Conservation (phyloP, 2,113 vertebrate genomes). For the Pollachius pollachius region DNA sequence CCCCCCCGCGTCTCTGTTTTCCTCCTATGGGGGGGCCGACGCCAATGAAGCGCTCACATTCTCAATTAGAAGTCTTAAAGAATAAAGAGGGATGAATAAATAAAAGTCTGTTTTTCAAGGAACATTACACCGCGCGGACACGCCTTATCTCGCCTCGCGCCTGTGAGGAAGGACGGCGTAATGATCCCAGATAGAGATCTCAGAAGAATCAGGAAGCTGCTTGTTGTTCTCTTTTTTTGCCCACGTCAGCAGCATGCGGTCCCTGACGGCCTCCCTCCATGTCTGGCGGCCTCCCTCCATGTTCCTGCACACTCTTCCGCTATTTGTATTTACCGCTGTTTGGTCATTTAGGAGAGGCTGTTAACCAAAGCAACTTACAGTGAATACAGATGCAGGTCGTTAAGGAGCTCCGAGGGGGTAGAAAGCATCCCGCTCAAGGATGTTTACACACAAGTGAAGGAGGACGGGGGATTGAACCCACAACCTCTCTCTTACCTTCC, state of each 20-base stretch:
- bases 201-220: conserved; percentile 9
- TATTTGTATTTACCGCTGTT: not conserved
- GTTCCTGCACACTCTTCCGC: not conserved
- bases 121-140: not conserved
- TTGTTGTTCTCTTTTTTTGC: not conserved
- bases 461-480: no score
- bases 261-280: not conserved
- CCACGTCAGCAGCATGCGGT: conserved; percentile 15
- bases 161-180: conserved; percentile 16
- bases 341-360: no score
- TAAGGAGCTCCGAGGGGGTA: no score
- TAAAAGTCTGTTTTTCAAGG: no score
- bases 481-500: conserved; percentile 2
- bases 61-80: not conserved
- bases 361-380: no score
- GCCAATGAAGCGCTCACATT: not conserved
- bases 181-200: conserved; percentile 25
- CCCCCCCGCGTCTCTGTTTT: not conserved
- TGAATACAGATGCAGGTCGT: no score
- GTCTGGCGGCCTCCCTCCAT: not conserved
- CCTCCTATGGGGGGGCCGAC: not conserved
- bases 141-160: not conserved
- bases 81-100: no score
- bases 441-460: no score
- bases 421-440: no score